Base-by-base conservation (phyloP, 1,140 invertebrate genomes). In the Heliconius hermathena region DNA sequence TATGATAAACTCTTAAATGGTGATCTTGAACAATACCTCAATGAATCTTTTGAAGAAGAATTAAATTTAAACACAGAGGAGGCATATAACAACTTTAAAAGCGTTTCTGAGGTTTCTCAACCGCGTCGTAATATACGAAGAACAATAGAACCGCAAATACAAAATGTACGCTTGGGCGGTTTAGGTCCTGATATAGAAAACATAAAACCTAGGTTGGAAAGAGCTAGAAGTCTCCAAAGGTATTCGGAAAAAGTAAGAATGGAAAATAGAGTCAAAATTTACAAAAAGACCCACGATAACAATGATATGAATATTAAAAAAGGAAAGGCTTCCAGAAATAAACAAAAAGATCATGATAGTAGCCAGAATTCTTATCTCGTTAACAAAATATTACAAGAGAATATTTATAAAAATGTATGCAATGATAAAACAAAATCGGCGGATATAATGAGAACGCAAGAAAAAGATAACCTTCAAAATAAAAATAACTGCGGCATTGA, bases 201-300 rank as follows among this genome's bases (percentile, higher is more conserved):
- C 71, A 93, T 93, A 38, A 93, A 87, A 80, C 93, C 93, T 36
- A 89, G 91, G 76, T 74, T 94, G 71, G 91, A 93, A 87, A 89
- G 93, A 86, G 92, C 93, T 70, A 89, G 89, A 80, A 93, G 93
- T 73, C 81, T 94, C 71, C 92, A 94, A 84, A 88, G 93, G 75
- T 94, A 94, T 87, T 94, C 93, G 2, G 93, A 94, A 83, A 92
- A 90, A 80, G 90, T 94, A 3, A 88, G 93, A 85, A 93, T 93
- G 89, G 92, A 91, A 82, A 94, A 94, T 80, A 81, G 91, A 52
- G 73, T 94, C 8, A 91, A 84, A 82, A 91, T 94, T 80, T 94
- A 94, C 71, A 93, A 93, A 83, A 91, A 90, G 74, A 81, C 79
- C 38, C 89, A 93, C 54, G 82, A 91, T 74, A 90, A 87, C 74